Evolutionary conservation across 1,140 invertebrate genomes (phyloP).

Genomic region (Bilobella aurantiaca): DNA sequence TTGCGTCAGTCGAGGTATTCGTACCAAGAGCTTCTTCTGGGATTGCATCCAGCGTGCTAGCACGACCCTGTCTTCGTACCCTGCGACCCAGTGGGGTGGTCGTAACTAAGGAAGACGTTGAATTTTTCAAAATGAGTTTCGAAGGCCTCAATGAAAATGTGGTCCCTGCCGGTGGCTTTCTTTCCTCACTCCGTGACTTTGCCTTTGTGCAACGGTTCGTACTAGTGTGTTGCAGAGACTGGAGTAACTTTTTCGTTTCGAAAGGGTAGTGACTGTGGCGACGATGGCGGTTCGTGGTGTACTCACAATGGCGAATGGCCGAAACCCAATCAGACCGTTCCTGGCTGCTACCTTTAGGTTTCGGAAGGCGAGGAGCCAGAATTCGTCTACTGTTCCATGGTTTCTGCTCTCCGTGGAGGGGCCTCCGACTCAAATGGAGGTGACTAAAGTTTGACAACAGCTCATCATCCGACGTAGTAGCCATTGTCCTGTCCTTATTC

Average conservation of each 20-base stretch:
- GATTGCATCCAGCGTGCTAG: background rate
- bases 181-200: background rate
- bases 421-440: background rate
- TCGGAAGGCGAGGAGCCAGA: background rate
- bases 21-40: background rate
- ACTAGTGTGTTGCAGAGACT: background rate
- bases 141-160: background rate
- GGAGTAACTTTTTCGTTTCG: background rate
- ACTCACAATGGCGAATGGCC: background rate
- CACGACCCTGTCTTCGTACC: background rate
- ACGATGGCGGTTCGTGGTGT: background rate
- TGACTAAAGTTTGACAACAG: background rate
- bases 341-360: too few species aligned
- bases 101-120: background rate
- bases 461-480: background rate
- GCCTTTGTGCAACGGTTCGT: background rate
- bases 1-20: background rate
- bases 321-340: background rate
- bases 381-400: too few species aligned
- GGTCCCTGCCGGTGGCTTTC: background rate
- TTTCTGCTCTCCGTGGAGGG: background rate
- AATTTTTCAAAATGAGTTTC: background rate
- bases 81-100: background rate
- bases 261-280: conserved; percentile 5
- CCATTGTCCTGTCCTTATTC: too few species aligned